phyloP scores from a whole-genome alignment of 2,113 vertebrate species.

The Percopsis transmontana region DNA sequence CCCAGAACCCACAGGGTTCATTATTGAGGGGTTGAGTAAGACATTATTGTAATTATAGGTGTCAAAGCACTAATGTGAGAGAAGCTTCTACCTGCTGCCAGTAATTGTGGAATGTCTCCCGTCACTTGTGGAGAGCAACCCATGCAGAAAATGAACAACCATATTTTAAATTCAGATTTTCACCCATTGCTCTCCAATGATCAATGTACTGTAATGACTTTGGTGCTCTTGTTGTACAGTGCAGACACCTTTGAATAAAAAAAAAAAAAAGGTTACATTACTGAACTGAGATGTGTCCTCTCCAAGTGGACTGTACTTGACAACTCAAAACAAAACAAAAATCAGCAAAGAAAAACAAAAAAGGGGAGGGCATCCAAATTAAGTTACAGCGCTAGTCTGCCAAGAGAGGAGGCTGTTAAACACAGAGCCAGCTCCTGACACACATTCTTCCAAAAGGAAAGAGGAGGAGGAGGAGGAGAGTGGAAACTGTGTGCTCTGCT shows the following conservation, averaged over 20 bases:
- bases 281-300: not conserved
- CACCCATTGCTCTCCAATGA: not conserved
- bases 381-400: slow-evolving; percentile 11
- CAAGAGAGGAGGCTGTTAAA: slow-evolving; percentile 35
- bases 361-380: slow-evolving; percentile 20
- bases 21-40: not conserved
- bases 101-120: not conserved
- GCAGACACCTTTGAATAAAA: not conserved
- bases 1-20: not conserved
- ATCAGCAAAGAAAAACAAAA: not conserved
- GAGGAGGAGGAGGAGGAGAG: slow-evolving; percentile 37
- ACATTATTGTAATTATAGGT: not conserved
- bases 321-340: not conserved
- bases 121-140: not conserved
- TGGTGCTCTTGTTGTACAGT: not conserved
- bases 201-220: not conserved
- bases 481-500: slow-evolving; percentile 55
- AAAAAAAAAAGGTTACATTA: no score
- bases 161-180: not conserved
- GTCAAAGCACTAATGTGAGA: slow-evolving; percentile 10
- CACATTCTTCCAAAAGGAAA: slow-evolving; percentile 52
- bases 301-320: not conserved
- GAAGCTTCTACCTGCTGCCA: not conserved
- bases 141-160: not conserved
- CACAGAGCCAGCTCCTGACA: slow-evolving; percentile 51